A percentile compares a stretch with the other conserved stretches of the same genome.
These are phyloP conservation scores for Trachelus iudaicus DNA, from an alignment of 2,888 invertebrate genomes.

Conservation along the genomic window DNA sequence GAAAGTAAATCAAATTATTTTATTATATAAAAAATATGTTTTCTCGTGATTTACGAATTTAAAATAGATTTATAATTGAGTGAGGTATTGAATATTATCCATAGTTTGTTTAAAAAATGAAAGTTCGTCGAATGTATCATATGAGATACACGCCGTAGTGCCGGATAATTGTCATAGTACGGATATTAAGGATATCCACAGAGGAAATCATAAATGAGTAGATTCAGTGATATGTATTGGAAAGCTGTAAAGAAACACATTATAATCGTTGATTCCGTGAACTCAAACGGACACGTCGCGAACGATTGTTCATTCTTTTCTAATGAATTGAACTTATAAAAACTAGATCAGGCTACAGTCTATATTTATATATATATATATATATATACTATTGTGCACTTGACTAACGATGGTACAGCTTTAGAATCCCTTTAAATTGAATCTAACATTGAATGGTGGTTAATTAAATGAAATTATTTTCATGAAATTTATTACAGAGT, in stretches of 20 bases:
- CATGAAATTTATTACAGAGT: no score
- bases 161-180: background rate
- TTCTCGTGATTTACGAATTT: background rate
- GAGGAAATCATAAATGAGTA: background rate
- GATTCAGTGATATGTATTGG: background rate
- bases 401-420: constrained; percentile 11
- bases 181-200: background rate
- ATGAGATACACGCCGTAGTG: background rate
- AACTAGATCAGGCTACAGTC: constrained; percentile 16
- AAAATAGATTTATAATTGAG: background rate
- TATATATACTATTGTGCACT: constrained; percentile 13
- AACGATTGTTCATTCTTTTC: background rate
- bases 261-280: background rate
- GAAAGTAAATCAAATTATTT: no score
- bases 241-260: background rate
- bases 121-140: background rate
- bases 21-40: no score
- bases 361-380: constrained; percentile 9
- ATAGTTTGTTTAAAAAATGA: background rate
- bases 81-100: background rate
- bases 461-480: no score
- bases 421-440: constrained; percentile 1
- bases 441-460: no score
- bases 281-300: background rate
- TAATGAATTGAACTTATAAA: constrained; percentile 11